Evolutionary conservation across 1,140 invertebrate species (phyloP).

Genomic region (Tenebrio molitor): DNA sequence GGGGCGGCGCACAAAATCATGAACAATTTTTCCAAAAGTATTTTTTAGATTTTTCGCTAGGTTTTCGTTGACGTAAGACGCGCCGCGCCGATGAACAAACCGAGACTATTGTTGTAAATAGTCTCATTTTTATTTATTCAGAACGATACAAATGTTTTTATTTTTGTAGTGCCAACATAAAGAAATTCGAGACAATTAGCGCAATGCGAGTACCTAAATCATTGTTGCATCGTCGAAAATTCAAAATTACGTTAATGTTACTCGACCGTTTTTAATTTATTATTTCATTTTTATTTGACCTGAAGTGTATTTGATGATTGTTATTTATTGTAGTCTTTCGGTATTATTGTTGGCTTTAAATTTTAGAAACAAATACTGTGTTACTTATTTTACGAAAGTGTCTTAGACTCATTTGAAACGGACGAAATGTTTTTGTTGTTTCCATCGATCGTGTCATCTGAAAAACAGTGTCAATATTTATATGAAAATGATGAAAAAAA

Average conservation of each 20-base stretch:
- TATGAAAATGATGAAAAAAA: conserved; percentile 50
- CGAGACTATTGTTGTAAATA: conserved; percentile 62
- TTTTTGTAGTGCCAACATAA: conserved; percentile 49
- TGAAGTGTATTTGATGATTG: not conserved
- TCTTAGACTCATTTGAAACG: conserved; percentile 30
- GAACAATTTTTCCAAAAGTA: conserved; percentile 24
- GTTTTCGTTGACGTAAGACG: no score
- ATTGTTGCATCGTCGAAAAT: no score
- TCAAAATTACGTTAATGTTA: no score
- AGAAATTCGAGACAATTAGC: conserved; percentile 14
- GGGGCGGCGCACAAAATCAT: not conserved
- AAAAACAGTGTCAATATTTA: conserved; percentile 52
- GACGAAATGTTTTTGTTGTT: not conserved
- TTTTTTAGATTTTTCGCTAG: no score
- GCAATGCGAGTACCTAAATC: conserved; percentile 5
- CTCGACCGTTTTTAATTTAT: no score
- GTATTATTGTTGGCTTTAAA: conserved; percentile 42
- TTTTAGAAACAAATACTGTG: conserved; percentile 16
- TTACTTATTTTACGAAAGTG: conserved; percentile 9
- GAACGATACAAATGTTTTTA: conserved; percentile 38
- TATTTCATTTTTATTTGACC: conserved; percentile 18
- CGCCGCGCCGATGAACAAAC: conserved; percentile 35
- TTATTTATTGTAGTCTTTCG: conserved; percentile 15
- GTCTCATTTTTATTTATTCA: conserved; percentile 55
- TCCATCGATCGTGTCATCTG: conserved; percentile 32